A percentile compares a stretch with the other conserved stretches of the same genome.
These are phyloP conservation scores for Athene cunicularia DNA, from an alignment of 2,113 vertebrate genomes.

Conservation along the genomic window DNA sequence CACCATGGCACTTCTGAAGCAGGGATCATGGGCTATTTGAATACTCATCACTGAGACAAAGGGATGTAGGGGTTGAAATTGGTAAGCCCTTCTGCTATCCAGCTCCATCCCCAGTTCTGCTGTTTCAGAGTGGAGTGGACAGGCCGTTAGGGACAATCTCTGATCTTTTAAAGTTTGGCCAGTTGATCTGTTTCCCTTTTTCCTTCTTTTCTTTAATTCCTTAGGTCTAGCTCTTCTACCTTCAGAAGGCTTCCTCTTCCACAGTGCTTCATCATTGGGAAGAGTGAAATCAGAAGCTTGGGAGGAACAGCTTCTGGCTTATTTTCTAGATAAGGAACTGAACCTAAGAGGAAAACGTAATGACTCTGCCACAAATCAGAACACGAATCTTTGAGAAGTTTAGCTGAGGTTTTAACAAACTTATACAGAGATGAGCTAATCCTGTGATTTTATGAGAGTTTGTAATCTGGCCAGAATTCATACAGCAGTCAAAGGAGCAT, in stretches of 20 bases:
- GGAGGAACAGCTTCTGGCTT: neutral
- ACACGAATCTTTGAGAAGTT: neutral
- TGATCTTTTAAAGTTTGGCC: neutral
- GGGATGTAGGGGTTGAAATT: neutral
- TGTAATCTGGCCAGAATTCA: neutral
- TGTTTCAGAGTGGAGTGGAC: neutral
- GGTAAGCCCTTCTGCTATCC: neutral
- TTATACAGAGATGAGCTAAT: neutral
- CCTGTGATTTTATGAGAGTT: neutral
- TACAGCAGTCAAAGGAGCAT: neutral
- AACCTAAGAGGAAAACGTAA: neutral
- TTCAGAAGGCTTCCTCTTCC: neutral
- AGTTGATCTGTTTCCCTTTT: neutral
- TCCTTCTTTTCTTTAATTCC: neutral
- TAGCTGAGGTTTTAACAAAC: neutral
- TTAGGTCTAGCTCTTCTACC: neutral
- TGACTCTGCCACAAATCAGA: neutral
- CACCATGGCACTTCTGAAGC: accelerated
- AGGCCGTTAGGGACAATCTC: neutral
- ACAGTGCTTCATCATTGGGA: neutral
- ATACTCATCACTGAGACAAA: neutral
- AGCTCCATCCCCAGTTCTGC: neutral
- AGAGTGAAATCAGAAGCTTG: neutral
- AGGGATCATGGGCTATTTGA: neutral
- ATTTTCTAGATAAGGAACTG: neutral